These are phyloP conservation scores for Sebastes trivittatus DNA, from an alignment of 2,797 vertebrate genomes.

Conservation along the genomic window DNA sequence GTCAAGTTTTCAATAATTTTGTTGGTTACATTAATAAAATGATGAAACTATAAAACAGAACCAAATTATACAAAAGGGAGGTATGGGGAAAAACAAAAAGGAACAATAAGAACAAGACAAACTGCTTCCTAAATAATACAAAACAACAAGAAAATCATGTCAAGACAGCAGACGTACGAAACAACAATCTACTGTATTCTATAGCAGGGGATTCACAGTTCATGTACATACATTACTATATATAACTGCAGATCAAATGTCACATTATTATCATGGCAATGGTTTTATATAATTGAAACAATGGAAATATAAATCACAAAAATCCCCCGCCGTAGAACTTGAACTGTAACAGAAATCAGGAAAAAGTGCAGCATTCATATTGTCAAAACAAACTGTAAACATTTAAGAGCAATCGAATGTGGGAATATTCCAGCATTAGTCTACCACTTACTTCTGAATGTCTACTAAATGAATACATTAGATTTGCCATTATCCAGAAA, in stretches of 20 bases:
- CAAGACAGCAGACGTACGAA: not conserved
- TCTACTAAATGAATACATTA: not conserved
- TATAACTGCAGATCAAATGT: not conserved
- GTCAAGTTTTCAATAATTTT: not conserved
- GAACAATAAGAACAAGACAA: not conserved
- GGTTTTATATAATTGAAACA: not conserved
- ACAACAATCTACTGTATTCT: conserved; percentile 8
- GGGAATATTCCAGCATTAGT: not conserved
- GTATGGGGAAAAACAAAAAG: not conserved
- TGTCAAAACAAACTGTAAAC: not conserved
- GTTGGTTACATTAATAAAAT: not conserved
- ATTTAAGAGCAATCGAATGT: not conserved
- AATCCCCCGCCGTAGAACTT: conserved; percentile 15
- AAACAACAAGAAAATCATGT: not conserved
- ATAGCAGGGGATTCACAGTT: conserved; percentile 9
- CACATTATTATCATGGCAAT: not conserved
- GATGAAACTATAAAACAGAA: not conserved
- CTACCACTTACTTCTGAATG: not conserved
- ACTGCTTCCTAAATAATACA: not conserved
- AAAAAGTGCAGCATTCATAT: not conserved
- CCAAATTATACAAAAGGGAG: not conserved
- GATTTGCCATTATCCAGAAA: not conserved
- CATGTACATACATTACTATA: not conserved
- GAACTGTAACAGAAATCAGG: not conserved
- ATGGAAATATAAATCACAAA: not conserved